These are phyloP conservation scores for Gouania willdenowi DNA, from an alignment of 2,797 vertebrate genomes.

Conservation along the genomic window DNA sequence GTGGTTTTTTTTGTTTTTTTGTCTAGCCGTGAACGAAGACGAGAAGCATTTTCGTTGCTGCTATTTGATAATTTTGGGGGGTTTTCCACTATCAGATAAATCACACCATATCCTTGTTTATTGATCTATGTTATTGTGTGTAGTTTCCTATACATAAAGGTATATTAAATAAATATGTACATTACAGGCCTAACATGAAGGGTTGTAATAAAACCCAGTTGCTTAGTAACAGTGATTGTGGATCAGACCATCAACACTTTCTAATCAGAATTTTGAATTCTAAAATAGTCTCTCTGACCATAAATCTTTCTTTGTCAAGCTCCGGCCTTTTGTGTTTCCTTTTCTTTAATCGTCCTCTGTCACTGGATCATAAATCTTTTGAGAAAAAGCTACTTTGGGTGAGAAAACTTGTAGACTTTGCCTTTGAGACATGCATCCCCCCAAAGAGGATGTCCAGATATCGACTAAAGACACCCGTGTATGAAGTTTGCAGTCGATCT, in stretches of 20 bases:
- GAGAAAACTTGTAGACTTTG: constrained; percentile 54
- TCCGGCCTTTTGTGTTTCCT: constrained; percentile 59
- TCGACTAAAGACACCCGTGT: constrained; percentile 27
- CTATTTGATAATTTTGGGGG: too few relatives aligned
- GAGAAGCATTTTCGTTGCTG: too few relatives aligned
- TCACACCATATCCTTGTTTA: too few relatives aligned
- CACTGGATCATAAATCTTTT: constrained; percentile 66
- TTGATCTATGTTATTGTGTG: too few relatives aligned
- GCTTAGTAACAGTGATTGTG: constrained; percentile 36
- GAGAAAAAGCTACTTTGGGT: constrained; percentile 61
- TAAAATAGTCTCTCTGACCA: constrained; percentile 58
- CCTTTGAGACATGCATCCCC: constrained; percentile 32
- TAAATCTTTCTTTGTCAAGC: constrained; percentile 62
- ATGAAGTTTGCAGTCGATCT: constrained; percentile 19
- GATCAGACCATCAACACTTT: constrained; percentile 54
- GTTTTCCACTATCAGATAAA: too few relatives aligned
- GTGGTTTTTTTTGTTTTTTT: too few relatives aligned
- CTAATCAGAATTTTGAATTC: constrained; percentile 70
- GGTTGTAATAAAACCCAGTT: constrained; percentile 44
- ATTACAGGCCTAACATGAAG: too few relatives aligned
- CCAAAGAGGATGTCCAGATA: constrained; percentile 55
- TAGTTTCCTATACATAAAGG: too few relatives aligned
- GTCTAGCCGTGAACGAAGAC: too few relatives aligned
- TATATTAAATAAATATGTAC: too few relatives aligned
- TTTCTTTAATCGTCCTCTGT: constrained; percentile 72